A percentile compares a stretch with the other conserved stretches of the same genome.
Evolutionary conservation across 2,797 vertebrate species (phyloP).

Genomic region (Craterocephalus amniculus): DNA sequence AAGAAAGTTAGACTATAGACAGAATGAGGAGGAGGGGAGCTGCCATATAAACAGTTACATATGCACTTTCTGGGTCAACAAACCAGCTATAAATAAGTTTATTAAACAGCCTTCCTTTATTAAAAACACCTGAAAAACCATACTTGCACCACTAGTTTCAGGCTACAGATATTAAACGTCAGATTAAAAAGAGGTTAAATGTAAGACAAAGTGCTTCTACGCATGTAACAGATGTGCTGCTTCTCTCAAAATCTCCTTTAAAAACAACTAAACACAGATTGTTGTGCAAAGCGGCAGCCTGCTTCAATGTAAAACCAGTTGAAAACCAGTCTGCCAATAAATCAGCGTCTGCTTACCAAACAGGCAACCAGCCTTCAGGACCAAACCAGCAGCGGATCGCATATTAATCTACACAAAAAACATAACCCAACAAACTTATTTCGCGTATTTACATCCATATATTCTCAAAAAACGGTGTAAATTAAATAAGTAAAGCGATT

Average conservation of each 20-base stretch:
- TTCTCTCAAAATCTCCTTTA: background rate
- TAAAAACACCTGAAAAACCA: background rate
- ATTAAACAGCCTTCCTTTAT: background rate
- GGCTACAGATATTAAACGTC: background rate
- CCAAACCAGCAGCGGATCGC: background rate
- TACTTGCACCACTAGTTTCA: background rate
- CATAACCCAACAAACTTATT: constrained; percentile 4
- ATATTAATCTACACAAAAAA: background rate
- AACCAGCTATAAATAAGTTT: background rate
- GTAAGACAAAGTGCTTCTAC: background rate
- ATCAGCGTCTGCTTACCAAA: constrained; percentile 36
- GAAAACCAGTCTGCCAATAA: constrained; percentile 38
- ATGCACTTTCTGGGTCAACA: background rate
- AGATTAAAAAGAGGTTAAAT: background rate
- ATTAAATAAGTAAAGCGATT: background rate
- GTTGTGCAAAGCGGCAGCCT: constrained; percentile 4
- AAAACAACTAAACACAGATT: background rate
- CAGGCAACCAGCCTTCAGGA: constrained; percentile 23
- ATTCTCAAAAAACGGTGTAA: too few species aligned
- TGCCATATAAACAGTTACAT: constrained; percentile 9
- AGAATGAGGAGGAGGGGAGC: constrained; percentile 11
- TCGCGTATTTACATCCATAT: background rate
- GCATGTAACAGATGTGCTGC: background rate
- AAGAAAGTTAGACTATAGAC: constrained; percentile 33
- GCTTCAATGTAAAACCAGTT: constrained; percentile 22